phyloP scores from a whole-genome alignment of 2,888 invertebrate species.

The Drosophila buzzatii region DNA sequence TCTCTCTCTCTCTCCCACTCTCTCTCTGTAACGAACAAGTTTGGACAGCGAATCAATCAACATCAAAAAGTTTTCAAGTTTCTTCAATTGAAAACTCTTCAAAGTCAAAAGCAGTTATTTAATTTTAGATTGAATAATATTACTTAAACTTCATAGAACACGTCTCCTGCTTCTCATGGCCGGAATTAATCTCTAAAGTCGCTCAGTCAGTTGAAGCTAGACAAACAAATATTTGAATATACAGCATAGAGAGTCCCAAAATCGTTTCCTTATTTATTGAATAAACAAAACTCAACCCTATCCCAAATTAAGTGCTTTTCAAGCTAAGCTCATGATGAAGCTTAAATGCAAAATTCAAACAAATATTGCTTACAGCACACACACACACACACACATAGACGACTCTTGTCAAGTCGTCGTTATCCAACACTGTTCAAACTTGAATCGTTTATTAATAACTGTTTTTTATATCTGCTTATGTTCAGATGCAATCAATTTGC shows the following conservation, averaged over 20 bases:
- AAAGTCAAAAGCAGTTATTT: not conserved
- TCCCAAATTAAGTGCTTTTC: not conserved
- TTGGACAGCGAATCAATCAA: not conserved
- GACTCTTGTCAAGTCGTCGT: not conserved
- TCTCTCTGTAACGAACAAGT: not conserved
- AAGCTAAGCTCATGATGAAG: not conserved
- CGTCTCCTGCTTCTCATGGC: not conserved
- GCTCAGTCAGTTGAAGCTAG: too few species aligned
- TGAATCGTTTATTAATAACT: conserved; percentile 19
- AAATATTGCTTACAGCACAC: not conserved
- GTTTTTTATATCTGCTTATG: not conserved
- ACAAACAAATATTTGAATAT: not conserved
- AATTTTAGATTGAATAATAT: not conserved
- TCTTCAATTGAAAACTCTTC: not conserved
- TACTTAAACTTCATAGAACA: not conserved
- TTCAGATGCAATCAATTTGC: conserved; percentile 3
- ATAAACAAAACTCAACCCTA: not conserved
- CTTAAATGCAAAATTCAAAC: not conserved
- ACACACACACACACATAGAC: not conserved
- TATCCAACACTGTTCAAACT: conserved; percentile 8
- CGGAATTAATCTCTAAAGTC: not conserved
- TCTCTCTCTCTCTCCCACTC: not conserved
- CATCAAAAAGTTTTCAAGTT: not conserved
- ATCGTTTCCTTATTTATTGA: not conserved
- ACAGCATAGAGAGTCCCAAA: not conserved